Conservation (phyloP, 1,140 invertebrate genomes). For the Aphis gossypii region DNA sequence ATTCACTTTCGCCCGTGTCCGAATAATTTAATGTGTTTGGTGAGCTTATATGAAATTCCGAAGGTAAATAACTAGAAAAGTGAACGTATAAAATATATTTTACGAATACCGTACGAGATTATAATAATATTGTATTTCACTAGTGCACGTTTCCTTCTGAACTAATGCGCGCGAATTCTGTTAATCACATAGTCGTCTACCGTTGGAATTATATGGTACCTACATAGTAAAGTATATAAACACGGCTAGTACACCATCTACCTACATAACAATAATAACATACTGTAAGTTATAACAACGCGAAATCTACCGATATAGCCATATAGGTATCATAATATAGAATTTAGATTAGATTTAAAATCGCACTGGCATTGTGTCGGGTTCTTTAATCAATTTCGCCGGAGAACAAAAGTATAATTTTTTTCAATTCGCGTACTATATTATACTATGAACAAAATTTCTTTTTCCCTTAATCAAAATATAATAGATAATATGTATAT, state of each 20-base stretch:
- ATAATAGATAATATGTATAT: not conserved
- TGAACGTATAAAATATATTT: not conserved
- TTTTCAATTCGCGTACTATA: not conserved
- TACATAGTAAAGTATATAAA: not conserved
- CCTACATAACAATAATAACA: not conserved
- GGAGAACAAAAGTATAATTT: not conserved
- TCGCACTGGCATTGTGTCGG: not conserved
- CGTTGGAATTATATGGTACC: not conserved
- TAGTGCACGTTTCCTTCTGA: not conserved
- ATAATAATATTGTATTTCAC: slow-evolving; percentile 12
- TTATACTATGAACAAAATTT: not conserved
- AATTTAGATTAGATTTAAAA: not conserved
- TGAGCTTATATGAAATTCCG: not conserved
- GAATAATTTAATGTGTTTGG: not conserved
- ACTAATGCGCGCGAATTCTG: not conserved
- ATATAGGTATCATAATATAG: not conserved
- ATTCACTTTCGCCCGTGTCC: slow-evolving; percentile 32
- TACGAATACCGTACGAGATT: not conserved
- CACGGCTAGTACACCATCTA: not conserved
- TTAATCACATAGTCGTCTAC: not conserved
- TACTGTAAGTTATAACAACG: not conserved
- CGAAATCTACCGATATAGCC: not conserved
- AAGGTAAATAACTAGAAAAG: slow-evolving; percentile 15
- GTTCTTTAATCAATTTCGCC: not conserved
- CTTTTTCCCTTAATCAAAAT: not conserved